phyloP scores from a whole-genome alignment of 2,797 vertebrate species.

The Gymnoscopelus braueri region DNA sequence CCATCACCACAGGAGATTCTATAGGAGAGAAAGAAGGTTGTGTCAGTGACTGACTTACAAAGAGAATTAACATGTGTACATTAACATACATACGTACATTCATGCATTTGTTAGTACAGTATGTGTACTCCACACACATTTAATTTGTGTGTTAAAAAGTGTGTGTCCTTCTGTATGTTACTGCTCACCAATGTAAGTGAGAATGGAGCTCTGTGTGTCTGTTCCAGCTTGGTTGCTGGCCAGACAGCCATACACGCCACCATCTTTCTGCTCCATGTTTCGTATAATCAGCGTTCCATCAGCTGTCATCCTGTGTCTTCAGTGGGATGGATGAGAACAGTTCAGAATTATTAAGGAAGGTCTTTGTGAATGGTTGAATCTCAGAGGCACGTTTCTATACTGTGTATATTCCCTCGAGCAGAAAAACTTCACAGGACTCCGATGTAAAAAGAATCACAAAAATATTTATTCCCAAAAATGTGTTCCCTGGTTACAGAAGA shows the following conservation, averaged over 20 bases:
- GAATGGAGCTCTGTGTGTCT: constrained; percentile 81
- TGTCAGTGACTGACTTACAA: neutral
- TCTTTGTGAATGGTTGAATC: no score
- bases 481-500: no score
- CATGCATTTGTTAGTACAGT: neutral
- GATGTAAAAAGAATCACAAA: no score
- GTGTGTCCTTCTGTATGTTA: constrained; percentile 62
- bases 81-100: neutral
- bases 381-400: no score
- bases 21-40: neutral
- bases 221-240: constrained; percentile 93
- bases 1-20: constrained; percentile 89
- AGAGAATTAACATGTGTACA: neutral
- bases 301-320: constrained; percentile 86
- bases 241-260: constrained; percentile 92
- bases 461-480: no score
- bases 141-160: constrained; percentile 55
- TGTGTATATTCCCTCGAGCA: no score
- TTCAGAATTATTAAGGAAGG: no score
- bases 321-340: neutral
- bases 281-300: constrained; percentile 90
- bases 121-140: constrained; percentile 76
- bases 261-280: constrained; percentile 84
- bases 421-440: no score
- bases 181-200: constrained; percentile 88